Base-by-base conservation (phyloP, 2,113 vertebrate species). In the Catharus fuscescens region DNA sequence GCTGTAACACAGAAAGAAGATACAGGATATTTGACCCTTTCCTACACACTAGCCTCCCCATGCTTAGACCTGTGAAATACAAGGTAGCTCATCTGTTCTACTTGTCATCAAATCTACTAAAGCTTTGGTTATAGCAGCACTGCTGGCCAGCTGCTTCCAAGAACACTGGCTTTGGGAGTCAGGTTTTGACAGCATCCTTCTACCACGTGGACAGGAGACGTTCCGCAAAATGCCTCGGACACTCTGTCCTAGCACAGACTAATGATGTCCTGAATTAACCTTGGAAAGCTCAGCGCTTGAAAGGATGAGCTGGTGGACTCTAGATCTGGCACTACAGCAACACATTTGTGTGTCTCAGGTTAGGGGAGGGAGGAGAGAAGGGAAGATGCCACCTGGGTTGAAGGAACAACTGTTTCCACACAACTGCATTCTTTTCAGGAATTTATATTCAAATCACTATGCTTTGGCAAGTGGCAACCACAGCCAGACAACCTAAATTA, bases 61-160 rank as follows among this genome's bases (percentile, higher is more conserved):
- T 5, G 60, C 86, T 82, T 85, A 86, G 64, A 80, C 52, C 44
- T 60, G 52, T 67, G 66, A 95, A 90, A 95, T 56, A 80, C 18
- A 72, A 81, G 66, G 91, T 70, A 87, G 65, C 38, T 91, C 6
- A 0, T 80, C 81, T 87, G 71, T 93, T 90, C 81, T 26, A 77
- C 74, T 70, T 91, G 81, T 67, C 82, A 93, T 80, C 34, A 16
- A 47, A 62, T 6, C 79, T 44, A 15, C 50, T 10, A 45, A 65
- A 72, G 77, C 56, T 90, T 79, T 4, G 2, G 31, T 77, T 92
- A 82, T 42, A 92, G 90, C 71, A 77, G 10, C 2, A 6, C 78
- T 70, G 70, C 65, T 77, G 72, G 73, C 77, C 89, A 93, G 91
- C 53, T 66, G 69, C 77, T 92, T 78, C 90, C 81, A 92, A 71